Evolutionary conservation across 1,140 invertebrate genomes (phyloP), one percentile per base, ranked within the genome.

Genomic region (Hylyphantes graminicola): DNA sequence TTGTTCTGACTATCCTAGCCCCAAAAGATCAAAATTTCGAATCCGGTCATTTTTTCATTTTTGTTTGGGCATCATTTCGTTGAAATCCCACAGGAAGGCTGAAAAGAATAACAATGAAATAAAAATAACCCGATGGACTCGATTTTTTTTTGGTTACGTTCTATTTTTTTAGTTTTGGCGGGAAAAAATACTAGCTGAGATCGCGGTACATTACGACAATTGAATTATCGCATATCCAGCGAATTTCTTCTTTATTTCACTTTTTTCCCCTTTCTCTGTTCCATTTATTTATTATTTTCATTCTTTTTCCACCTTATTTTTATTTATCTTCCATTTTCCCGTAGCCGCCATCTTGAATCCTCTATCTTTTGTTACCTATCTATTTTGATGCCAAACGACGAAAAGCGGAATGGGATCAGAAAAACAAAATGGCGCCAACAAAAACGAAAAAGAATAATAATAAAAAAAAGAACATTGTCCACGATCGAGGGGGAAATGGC

Each of bases 181-280:
- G 13, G 50, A 6, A 53, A 70, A 70, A 70, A 70, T 51, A 53
- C 68, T 15, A n/a, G 68, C 35, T 35, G 54, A 51, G n/a, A 70
- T 54, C 15, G 68, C 68, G 48, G 48, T 70, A 70, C 68, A 53
- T 70, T 70, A 70, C 68, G 68, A 70, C 68, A 70, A 70, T 70
- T 70, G 68, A 70, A 70, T 70, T 70, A 70, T 70, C 68, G 68
- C 68, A 70, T 70, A 70, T 70, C 68, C 68, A 70, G 50, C 51
- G 15, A 48, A 70, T 70, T 70, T 70, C 68, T 70, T 12, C 51
- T 10, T 17, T 10, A 53, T 19, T 70, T 70, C 54, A 7, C 54
- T 53, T 9, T 7, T 12, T 68, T 70, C 53, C 12, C 54, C 3
- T n/a, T 54, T 35, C 53, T 70, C 53, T 17, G 8, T 70, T 70